Base-by-base conservation (phyloP, 2,888 invertebrate genomes). In the Cheiracanthium punctorium region DNA sequence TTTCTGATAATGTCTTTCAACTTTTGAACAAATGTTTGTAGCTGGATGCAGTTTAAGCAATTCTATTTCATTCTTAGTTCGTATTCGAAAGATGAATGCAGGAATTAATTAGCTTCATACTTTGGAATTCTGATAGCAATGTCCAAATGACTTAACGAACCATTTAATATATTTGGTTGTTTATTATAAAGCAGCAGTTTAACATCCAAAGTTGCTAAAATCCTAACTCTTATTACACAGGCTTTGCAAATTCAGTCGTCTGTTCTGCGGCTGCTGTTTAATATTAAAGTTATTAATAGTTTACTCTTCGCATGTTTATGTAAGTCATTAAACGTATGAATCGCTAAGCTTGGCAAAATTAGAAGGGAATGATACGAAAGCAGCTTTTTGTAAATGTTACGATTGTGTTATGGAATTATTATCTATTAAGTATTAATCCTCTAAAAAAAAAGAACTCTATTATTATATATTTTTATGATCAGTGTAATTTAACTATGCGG, bases 131-230 rank as follows among this genome's bases (percentile, higher is more conserved):
- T 48, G 17, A 17, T 7, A 48, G 43, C 5, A 48, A 48, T 48
- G 17, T 48, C 43, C n/a, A 48, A 48, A 48, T 48, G 43, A 48
- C 43, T 48, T 48, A 48, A 48, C n/a, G 43, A 48, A 48, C 7
- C 43, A 48, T 48, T 48, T 48, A 48, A 48, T 48, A 48, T 48
- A 48, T 48, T 48, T 48, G n/a, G 7, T 48, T 48, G 43, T 48
- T 48, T 17, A 48, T 48, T 48, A 48, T 48, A 17, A 48, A 17
- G 14, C 14, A 17, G 17, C 14, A 48, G 14, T 17, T 48, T 14
- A 10, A 48, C 17, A 48, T 48, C n/a, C 43, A 48, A 48, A 48
- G 43, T 17, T 48, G 43, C 37, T 12, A 12, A 37, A 12, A n/a
- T n/a, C n/a, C n/a, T n/a, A 37, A 37, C 37, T 37, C 43, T 48